These are phyloP conservation scores for Sarcophaga caerulescens DNA, from an alignment of 2,888 invertebrate genomes.

Conservation along the genomic window DNA sequence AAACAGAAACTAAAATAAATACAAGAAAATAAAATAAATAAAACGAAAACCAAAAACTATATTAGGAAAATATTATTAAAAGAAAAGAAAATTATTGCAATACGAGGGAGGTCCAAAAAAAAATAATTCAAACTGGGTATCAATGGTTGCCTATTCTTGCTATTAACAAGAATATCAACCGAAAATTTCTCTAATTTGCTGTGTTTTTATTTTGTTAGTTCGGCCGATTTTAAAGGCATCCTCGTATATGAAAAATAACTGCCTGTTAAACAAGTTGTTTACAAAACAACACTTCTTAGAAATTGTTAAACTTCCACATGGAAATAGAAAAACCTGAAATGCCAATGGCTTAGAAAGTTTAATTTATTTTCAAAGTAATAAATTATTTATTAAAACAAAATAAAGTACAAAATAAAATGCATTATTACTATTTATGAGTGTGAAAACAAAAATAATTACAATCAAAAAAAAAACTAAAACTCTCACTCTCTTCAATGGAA, in stretches of 20 bases:
- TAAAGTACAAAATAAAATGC: not conserved
- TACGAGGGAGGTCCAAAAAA: too few species aligned
- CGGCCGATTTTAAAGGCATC: too few species aligned
- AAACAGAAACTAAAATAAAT: too few species aligned
- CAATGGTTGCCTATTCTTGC: too few species aligned
- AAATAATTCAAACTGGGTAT: too few species aligned
- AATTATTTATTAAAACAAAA: not conserved
- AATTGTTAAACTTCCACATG: not conserved
- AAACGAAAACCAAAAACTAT: too few species aligned
- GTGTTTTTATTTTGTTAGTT: too few species aligned
- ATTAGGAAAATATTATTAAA: too few species aligned
- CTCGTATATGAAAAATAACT: not conserved
- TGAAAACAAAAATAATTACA: not conserved
- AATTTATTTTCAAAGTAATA: constrained; percentile 31
- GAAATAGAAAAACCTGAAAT: not conserved
- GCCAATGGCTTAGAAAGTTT: constrained; percentile 38
- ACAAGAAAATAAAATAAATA: too few species aligned
- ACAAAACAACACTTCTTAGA: not conserved
- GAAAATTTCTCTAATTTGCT: too few species aligned
- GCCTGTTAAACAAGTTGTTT: not conserved
- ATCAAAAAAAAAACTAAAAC: not conserved
- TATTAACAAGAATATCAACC: too few species aligned
- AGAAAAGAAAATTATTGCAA: too few species aligned
- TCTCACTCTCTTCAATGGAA: constrained; percentile 47
- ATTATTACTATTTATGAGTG: not conserved